phyloP scores from a whole-genome alignment of 2,888 invertebrate genomes.

The Dinocampus coccinellae region DNA sequence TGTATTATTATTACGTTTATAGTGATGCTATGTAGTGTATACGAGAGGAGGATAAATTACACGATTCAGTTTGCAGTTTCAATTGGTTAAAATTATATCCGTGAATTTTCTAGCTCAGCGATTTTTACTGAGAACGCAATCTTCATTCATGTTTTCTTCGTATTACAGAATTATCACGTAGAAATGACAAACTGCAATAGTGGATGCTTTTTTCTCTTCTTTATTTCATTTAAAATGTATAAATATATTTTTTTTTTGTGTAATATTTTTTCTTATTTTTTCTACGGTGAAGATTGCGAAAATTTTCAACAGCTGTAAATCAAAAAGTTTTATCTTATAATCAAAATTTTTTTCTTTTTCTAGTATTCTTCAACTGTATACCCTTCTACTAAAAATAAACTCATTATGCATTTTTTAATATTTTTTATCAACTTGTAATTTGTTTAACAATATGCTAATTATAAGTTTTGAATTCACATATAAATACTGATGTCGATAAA shows the following conservation, averaged over 20 bases:
- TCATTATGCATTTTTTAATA: background rate
- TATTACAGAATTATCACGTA: background rate
- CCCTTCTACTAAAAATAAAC: background rate
- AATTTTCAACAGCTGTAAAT: background rate
- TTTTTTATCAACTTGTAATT: background rate
- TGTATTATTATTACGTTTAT: background rate
- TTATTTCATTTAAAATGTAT: background rate
- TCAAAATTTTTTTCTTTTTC: background rate
- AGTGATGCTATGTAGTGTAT: background rate
- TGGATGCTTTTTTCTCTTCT: conserved; percentile 3
- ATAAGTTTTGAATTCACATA: background rate
- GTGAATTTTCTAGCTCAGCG: conserved; percentile 6
- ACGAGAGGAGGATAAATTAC: background rate
- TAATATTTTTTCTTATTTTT: background rate
- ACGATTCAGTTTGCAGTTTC: conserved; percentile 25
- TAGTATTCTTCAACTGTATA: too few species aligned
- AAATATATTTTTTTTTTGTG: background rate
- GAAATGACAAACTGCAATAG: conserved; percentile 13
- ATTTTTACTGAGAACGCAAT: conserved; percentile 2
- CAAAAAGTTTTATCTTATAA: background rate
- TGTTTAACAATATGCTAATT: background rate
- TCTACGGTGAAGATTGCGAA: background rate
- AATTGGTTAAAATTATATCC: conserved; percentile 13
- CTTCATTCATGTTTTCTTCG: background rate
- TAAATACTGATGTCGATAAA: background rate